phyloP scores from a whole-genome alignment of 2,797 vertebrate genomes.

The Falco columbarius region DNA sequence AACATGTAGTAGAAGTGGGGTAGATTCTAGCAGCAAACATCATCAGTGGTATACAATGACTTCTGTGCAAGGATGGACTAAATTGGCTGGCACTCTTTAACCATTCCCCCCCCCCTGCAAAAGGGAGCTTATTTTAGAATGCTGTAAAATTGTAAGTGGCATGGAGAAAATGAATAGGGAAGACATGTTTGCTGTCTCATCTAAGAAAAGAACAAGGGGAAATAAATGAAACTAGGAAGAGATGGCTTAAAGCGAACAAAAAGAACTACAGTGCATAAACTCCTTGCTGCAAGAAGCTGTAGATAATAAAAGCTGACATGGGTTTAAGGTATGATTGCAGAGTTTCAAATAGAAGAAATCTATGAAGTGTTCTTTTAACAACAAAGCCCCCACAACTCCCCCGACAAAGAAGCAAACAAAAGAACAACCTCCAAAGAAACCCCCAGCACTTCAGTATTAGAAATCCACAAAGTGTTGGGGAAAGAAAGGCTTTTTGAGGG shows the following conservation, averaged over 20 bases:
- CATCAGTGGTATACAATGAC: background rate
- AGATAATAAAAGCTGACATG: background rate
- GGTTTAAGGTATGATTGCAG: background rate
- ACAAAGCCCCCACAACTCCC: accelerated
- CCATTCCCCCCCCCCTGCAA: too few relatives aligned
- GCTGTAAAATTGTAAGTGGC: background rate
- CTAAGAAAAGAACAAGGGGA: background rate
- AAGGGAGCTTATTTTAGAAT: slow-evolving; percentile 27
- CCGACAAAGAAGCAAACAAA: background rate
- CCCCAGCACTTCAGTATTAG: background rate
- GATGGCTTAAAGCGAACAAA: background rate
- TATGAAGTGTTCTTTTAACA: background rate
- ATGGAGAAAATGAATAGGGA: background rate
- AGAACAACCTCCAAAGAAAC: background rate
- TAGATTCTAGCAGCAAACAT: background rate
- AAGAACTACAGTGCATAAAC: background rate
- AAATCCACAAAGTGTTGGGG: background rate
- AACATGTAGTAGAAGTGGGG: background rate
- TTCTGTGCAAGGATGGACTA: background rate
- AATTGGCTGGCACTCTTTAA: background rate
- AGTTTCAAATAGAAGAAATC: background rate
- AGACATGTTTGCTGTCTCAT: background rate
- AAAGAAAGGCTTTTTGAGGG: background rate
- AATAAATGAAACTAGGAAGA: background rate
- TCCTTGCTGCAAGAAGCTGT: background rate